Evolutionary conservation across 2,888 invertebrate species (phyloP), one percentile per base, ranked within the genome.

Genomic region (Cerceris rybyensis): DNA sequence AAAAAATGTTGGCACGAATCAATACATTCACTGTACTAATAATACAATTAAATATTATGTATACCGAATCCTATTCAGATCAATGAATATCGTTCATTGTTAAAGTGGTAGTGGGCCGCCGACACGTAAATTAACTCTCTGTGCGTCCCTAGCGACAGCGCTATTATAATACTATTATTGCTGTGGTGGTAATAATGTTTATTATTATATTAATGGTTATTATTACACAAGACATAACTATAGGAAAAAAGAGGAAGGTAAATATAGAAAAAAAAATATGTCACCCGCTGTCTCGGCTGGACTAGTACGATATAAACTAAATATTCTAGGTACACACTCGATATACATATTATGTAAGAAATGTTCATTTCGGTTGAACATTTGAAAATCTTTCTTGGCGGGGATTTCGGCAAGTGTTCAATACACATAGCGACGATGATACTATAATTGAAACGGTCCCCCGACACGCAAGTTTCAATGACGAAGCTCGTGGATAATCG

Each of bases 181-280:
- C 88, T 88, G 87, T 87, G 88, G 86, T 89, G 88, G 88, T 88
- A 87, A 88, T 90, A 87, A 88, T 86, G 84, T 89, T 90, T 88
- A 90, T 89, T 88, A 88, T 88, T 85, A 87, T 88, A 88, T 85
- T 87, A 28, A 88, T 86, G 83, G 80, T 85, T 88, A 89, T 87
- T 88, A 87, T 89, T 88, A 88, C 83, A 82, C 66, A 80, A 87
- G 74, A 89, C 82, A 82, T 86, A 86, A 88, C 79, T 84, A 86
- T 87, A 87, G 86, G 81, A 84, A 78, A 81, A 82, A 81, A 80
- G 83, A 80, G 83, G 81, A 80, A 80, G 75, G 70, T 83, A 83
- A 75, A 82, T 76, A 84, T 76, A 77, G 50, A 28, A 67, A 39
- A 68, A 70, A 70, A 75, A 64, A 78, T 74, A 80, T 52, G 80